Evolutionary conservation across 2,113 vertebrate species (phyloP), one percentile per base, ranked within the genome.

Genomic region (Serinus canaria): DNA sequence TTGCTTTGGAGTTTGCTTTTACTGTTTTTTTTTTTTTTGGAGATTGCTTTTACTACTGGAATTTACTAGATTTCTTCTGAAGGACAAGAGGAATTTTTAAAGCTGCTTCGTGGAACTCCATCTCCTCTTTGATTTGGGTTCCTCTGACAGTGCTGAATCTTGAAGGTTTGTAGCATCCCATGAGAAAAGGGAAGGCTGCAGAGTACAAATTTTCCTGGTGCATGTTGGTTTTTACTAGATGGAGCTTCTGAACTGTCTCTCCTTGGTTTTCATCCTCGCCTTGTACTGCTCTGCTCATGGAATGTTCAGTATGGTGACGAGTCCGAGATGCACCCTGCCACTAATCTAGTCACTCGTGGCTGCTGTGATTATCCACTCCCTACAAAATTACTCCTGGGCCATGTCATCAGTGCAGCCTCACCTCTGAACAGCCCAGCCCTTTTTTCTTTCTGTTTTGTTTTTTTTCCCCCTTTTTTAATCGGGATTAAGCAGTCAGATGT

Each of bases 331-430:
- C 86, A 90, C 88, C 67, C 92, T 89, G 94, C 78, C 81, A 91
- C 81, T 91, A 89, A 96, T 96, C 92, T 35, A 96, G 93, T 95
- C 47, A 6, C 68, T 96, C 2, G 0, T 90, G 63, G 74, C 86
- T 80, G 80, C 95, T 85, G 93, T 92, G 95, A 95, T 97, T 94
- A 97, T 96, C 95, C 92, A 83, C 56, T 67, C 90, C 91, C 91
- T 59, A 43, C 33, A 87, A 94, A 91, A 95, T 94, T 90, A 90
- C 88, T 94, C 78, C 67, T 87, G 94, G 90, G 82, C 88, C 87
- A 73, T 93, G 87, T 86, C 94, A 77, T 53, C 60, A 46, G 55
- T 85, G 68, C 18, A 68, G 53, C 46, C 81, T 96, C 95, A 92
- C 90, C 82, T 94, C 92, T 85, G 94, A 84, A 67, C 6, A 13